phyloP scores from a whole-genome alignment of 2,113 vertebrate genomes.

The Etia nguti region DNA sequence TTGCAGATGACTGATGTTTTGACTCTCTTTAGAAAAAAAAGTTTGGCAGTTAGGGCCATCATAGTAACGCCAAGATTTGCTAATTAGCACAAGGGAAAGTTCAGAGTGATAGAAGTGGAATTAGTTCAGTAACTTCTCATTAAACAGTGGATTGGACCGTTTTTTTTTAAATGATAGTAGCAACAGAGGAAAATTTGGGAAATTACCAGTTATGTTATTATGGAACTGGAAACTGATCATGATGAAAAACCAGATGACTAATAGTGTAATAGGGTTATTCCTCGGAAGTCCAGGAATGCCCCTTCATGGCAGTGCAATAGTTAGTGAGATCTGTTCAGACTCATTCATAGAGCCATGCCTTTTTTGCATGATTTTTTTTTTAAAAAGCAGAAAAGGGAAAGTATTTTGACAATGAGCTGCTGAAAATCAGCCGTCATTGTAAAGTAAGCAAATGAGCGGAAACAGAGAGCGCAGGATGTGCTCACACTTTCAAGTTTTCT shows the following conservation, averaged over 20 bases:
- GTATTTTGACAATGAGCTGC: not conserved
- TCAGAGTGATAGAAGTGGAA: not conserved
- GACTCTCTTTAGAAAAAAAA: not conserved
- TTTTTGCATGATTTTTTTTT: not conserved
- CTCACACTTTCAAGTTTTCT: not conserved
- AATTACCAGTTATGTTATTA: not conserved
- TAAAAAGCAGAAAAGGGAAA: not conserved
- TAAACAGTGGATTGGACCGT: not conserved
- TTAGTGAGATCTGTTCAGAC: not conserved
- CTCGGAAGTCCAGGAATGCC: not conserved
- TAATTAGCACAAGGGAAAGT: not conserved
- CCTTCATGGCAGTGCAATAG: not conserved
- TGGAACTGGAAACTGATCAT: not conserved
- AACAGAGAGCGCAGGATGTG: not conserved
- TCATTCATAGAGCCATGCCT: not conserved
- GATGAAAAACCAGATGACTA: not conserved
- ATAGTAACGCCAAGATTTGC: not conserved
- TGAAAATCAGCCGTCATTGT: not conserved
- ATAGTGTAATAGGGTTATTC: not conserved
- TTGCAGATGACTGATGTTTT: not conserved
- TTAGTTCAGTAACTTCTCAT: not conserved
- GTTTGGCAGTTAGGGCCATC: not conserved
- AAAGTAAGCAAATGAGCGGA: not conserved
- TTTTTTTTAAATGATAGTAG: not conserved
- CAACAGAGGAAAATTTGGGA: not conserved